Base-by-base conservation (phyloP, 2,888 invertebrate species). In the Arenicola marina region DNA sequence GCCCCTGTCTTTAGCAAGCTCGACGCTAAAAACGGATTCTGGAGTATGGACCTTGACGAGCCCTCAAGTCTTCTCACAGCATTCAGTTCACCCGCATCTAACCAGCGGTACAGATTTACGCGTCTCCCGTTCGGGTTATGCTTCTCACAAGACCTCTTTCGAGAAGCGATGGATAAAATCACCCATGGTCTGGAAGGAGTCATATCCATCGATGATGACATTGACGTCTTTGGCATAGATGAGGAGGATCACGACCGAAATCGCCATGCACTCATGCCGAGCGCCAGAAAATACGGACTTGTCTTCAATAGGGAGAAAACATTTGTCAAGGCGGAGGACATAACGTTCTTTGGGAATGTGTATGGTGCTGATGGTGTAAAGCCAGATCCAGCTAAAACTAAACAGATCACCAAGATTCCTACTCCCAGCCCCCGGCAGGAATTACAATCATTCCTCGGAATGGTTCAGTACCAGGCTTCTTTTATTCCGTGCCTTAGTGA, bases 1-100 rank as follows among this genome's bases (percentile, higher is more conserved):
- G 58, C 63, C 4, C 55, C 11, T 24, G 51, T 56, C 43, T 67
- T 67, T 32, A 33, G 46, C 38, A 68, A 60, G n/a, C 38, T 62
- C 2, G 66, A 63, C 38, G 66, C 66, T 7, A 63, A 63, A 59
- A 28, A 51, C 38, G 68, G 66, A 11, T 68, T 62, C 34, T 67
- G 68, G 67, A 53, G 46, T 34, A 45, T 68, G 1, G n/a, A 46
- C 15, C 51, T 65, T 24, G 56, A 54, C 31, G 43, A 55, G 15
- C 46, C 44, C 7, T 55, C 55, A 7, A 48, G 46, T 24, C 29
- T 29, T 15, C 54, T 61, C n/a, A 57, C 61, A 1, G 46, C 64
- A 43, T 63, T 63, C 51, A 53, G 59, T 26, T 48, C 62, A 4
- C 63, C 63, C 4, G 29, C 33, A 11, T 57, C 46, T 28, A 51